Base-by-base conservation (phyloP, 2,797 vertebrate species). In the Lagorchestes hirsutus region DNA sequence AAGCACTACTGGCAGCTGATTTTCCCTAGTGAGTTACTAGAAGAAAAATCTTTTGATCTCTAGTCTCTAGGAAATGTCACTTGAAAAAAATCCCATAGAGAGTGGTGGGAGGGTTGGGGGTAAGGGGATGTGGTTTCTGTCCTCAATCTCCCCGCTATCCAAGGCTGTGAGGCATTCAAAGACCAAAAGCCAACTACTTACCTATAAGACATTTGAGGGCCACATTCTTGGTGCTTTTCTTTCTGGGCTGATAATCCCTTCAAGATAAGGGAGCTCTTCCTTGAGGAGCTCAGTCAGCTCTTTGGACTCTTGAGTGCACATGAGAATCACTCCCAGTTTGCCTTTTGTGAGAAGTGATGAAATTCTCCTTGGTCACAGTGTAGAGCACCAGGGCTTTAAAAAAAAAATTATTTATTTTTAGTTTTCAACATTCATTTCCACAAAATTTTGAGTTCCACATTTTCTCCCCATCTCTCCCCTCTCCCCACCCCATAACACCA, bases 141-240 rank as follows among this genome's bases (percentile, higher is more conserved):
- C 52, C 22, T 52, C 90, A 90, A 90, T 93, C 34, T 62, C 59
- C 59, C 59, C 9, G 11, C 54, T 94, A 11, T 50, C 24, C 92
- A 82, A 55, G 95, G 46, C 74, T 96, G 90, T 55, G 59, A 95
- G 67, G 18, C 56, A 92, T 90, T 55, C 52, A 95, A 95, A 5
- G 31, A 31, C 90, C 16, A 95, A 56, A 93, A 56, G 55, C 58
- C 97, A 95, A 87, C n/a, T n/a, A 95, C 94, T 90, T 94, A 96
- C 94, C 62, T 91, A 29, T 57, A 90, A 96, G 94, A 87, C 94
- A 90, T 50, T 94, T 67, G 93, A 29, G 31, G 55, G 40, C 27
- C 54, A 46, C 31, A 1, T 46, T 57, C 58, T 74, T 67, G 57
- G 16, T 95, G 55, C n/a, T 96, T 91, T n/a, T 62, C 67, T 90